Percentiles rank a stretch among this genome's conserved stretches.
Evolutionary conservation across 2,888 invertebrate genomes (phyloP).

Genomic region (Synergus gifuensis): DNA sequence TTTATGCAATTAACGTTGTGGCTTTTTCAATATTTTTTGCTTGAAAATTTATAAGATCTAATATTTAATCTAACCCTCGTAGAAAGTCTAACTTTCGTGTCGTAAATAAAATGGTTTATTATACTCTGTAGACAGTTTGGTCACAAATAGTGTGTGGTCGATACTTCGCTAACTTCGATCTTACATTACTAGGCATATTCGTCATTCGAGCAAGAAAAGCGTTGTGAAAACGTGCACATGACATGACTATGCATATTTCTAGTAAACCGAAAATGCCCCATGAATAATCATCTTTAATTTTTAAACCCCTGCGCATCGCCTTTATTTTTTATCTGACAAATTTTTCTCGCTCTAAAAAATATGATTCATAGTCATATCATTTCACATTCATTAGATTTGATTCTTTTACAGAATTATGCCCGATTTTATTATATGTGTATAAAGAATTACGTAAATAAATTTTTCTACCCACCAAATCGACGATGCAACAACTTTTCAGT

Average conservation of each 20-base stretch:
- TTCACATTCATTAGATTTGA: not conserved
- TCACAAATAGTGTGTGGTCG: slow-evolving; percentile 4
- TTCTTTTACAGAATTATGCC: not conserved
- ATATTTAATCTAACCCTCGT: not conserved
- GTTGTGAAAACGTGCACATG: slow-evolving; percentile 36
- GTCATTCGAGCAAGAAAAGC: not conserved
- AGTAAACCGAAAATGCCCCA: not conserved
- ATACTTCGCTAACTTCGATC: slow-evolving; percentile 1
- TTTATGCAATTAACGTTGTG: not conserved
- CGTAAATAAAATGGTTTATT: not conserved
- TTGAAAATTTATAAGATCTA: not conserved
- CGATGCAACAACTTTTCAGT: not conserved
- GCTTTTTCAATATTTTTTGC: not conserved
- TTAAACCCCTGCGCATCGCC: not conserved
- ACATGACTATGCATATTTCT: slow-evolving; percentile 24
- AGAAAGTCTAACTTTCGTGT: slow-evolving; percentile 4
- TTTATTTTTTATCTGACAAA: not conserved
- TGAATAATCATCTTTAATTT: slow-evolving; percentile 25
- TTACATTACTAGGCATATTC: slow-evolving; percentile 30
- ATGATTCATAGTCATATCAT: not conserved
- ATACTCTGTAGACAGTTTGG: not conserved
- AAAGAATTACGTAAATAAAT: no score
- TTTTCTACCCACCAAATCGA: not conserved
- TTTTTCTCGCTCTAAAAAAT: not conserved
- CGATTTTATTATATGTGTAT: not conserved